phyloP scores from a whole-genome alignment of 1,140 invertebrate species.

The Drosophila kepulauana region DNA sequence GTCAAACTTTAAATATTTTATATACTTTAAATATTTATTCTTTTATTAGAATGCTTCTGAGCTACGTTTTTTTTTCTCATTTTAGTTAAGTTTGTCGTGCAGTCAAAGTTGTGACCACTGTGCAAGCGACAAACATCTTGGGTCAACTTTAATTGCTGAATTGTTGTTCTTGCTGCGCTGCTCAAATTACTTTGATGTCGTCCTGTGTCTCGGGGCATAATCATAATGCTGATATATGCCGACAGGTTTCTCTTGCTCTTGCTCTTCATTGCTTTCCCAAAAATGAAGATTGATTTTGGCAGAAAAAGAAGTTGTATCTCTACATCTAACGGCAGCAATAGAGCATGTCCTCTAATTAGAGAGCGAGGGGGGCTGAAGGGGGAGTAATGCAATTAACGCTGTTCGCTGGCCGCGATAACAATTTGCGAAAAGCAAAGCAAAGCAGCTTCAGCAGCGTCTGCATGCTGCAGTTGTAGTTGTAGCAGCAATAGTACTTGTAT shows the following conservation, averaged over 20 bases:
- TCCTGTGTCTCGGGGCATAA: slow-evolving; percentile 25
- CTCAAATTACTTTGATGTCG: slow-evolving; percentile 46
- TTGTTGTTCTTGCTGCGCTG: slow-evolving; percentile 36
- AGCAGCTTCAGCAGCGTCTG: slow-evolving; percentile 18
- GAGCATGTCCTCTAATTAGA: slow-evolving; percentile 2
- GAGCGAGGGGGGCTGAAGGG: background rate
- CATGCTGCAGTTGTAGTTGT: slow-evolving; percentile 17
- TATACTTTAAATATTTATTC: background rate
- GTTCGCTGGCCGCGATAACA: slow-evolving; percentile 60
- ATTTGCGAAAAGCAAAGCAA: slow-evolving; percentile 40
- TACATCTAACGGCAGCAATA: slow-evolving; percentile 44
- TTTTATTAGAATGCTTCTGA: no score
- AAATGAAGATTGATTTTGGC: slow-evolving; percentile 53
- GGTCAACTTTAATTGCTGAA: slow-evolving; percentile 76
- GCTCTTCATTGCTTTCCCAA: background rate
- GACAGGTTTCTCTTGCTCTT: slow-evolving; percentile 21
- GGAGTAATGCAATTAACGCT: slow-evolving; percentile 64
- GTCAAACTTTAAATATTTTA: no score
- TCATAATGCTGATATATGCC: slow-evolving; percentile 45
- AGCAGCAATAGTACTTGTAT: slow-evolving; percentile 29
- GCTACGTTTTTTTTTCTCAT: no score
- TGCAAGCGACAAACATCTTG: slow-evolving; percentile 62
- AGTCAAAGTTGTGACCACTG: slow-evolving; percentile 6
- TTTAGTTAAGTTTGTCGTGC: background rate
- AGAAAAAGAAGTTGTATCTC: slow-evolving; percentile 25